These are phyloP conservation scores for Proctacanthus coquilletti DNA, from an alignment of 1,140 invertebrate species.

Conservation along the genomic window DNA sequence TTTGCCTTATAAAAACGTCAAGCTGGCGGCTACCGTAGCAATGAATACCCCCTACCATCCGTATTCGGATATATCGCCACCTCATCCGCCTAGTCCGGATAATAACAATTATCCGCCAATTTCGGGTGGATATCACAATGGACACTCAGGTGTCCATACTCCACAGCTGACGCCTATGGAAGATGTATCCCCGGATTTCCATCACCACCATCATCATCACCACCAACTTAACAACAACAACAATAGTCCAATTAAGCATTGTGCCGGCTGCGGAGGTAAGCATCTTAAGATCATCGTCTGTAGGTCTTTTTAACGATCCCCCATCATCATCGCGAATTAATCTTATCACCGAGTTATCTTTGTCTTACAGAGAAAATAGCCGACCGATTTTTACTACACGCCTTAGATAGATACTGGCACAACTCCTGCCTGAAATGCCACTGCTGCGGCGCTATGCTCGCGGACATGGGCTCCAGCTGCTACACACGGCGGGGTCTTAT, in stretches of 20 bases:
- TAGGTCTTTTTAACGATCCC: too few species aligned
- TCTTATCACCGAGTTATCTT: conserved; percentile 5
- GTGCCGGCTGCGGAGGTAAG: conserved; percentile 36
- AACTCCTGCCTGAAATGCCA: conserved; percentile 83
- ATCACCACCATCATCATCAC: conserved; percentile 8
- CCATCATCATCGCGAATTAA: not conserved
- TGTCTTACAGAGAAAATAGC: conserved; percentile 52
- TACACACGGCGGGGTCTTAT: conserved; percentile 85
- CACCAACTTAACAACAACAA: conserved; percentile 37
- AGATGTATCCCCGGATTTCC: conserved; percentile 5
- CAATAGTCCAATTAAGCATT: conserved; percentile 38
- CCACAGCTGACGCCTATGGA: conserved; percentile 11
- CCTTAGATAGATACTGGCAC: conserved; percentile 87
- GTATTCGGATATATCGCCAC: conserved; percentile 44
- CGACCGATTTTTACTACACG: conserved; percentile 74
- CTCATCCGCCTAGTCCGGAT: conserved; percentile 42
- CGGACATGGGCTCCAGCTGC: conserved; percentile 77
- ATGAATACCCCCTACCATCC: conserved; percentile 52
- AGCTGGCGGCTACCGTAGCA: conserved; percentile 45
- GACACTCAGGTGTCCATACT: conserved; percentile 6
- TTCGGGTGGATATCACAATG: conserved; percentile 8
- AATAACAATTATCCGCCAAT: conserved; percentile 31
- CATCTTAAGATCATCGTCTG: too few species aligned
- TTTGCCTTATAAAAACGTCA: conserved; percentile 21
- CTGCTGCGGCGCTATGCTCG: conserved; percentile 68